Evolutionary conservation across 2,888 invertebrate species (phyloP).

Genomic region (Ethmia dodecea): DNA sequence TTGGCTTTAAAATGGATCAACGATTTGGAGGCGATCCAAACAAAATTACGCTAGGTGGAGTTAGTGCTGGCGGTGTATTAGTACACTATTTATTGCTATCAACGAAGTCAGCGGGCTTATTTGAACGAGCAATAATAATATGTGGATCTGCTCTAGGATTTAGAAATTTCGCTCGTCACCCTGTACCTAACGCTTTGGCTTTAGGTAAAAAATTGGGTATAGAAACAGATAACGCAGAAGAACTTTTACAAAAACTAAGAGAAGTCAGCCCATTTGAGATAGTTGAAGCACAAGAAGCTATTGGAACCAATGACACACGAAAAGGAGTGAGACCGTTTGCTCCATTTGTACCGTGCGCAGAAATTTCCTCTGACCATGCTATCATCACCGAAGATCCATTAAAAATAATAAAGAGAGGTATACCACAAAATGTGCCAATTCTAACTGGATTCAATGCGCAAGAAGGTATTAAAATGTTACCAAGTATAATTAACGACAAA

Average conservation of each 20-base stretch:
- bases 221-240: conserved; percentile 12
- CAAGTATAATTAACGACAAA: conserved; percentile 11
- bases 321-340: conserved; percentile 22
- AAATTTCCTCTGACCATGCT: conserved; percentile 30
- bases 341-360: conserved; percentile 48
- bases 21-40: conserved; percentile 34
- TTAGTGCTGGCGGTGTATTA: conserved; percentile 39
- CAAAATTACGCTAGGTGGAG: conserved; percentile 35
- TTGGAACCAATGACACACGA: conserved; percentile 17
- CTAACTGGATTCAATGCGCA: conserved; percentile 46
- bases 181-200: conserved; percentile 19
- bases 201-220: conserved; percentile 23
- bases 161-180: conserved; percentile 24
- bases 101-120: conserved; percentile 29
- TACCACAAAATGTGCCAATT: conserved; percentile 43
- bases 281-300: conserved; percentile 22
- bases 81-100: conserved; percentile 36
- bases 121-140: conserved; percentile 24
- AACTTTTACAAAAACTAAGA: conserved; percentile 19
- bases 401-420: conserved; percentile 32
- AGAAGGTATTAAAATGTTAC: conserved; percentile 35
- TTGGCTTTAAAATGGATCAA: conserved; percentile 36
- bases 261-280: conserved; percentile 24
- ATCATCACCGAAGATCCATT: conserved; percentile 42
- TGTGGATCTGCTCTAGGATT: conserved; percentile 29